Evolutionary conservation across 2,888 invertebrate genomes (phyloP).

Genomic region (Celastrina argiolus): DNA sequence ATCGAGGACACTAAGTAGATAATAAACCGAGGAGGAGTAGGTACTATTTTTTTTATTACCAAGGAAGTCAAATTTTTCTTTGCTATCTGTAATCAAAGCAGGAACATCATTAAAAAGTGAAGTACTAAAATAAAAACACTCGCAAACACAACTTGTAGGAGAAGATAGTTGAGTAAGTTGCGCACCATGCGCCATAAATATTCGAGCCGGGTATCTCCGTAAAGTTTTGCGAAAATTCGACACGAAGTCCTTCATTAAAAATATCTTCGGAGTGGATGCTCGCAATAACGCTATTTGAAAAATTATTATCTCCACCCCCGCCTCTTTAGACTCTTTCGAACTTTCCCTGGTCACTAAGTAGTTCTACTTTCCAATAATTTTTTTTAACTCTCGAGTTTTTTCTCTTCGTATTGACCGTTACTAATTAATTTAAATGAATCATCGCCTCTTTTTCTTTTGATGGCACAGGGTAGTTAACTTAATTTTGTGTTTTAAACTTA

Average conservation of each 20-base stretch:
- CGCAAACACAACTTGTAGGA: not conserved
- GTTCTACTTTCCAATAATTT: conserved; percentile 22
- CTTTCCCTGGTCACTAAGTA: conserved; percentile 28
- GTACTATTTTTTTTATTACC: too few species aligned
- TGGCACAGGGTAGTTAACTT: too few species aligned
- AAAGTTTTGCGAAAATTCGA: conserved; percentile 39
- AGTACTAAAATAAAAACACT: not conserved
- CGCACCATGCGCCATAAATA: conserved; percentile 21
- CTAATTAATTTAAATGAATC: not conserved
- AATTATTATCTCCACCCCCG: conserved; percentile 43
- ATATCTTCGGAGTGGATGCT: conserved; percentile 43
- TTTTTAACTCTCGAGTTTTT: not conserved
- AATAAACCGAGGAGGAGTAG: too few species aligned
- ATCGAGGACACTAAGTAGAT: too few species aligned
- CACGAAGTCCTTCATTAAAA: conserved; percentile 47
- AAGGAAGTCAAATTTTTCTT: too few species aligned
- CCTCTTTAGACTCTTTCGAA: conserved; percentile 17
- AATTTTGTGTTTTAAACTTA: not conserved
- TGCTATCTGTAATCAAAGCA: too few species aligned
- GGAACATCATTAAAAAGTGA: not conserved
- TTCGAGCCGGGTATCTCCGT: conserved; percentile 24
- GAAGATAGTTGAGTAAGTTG: conserved; percentile 11
- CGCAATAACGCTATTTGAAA: conserved; percentile 49
- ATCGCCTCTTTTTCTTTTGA: not conserved
- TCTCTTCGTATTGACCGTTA: not conserved